Conservation (phyloP, 2,888 invertebrate genomes). For the Lissonota sp. region DNA sequence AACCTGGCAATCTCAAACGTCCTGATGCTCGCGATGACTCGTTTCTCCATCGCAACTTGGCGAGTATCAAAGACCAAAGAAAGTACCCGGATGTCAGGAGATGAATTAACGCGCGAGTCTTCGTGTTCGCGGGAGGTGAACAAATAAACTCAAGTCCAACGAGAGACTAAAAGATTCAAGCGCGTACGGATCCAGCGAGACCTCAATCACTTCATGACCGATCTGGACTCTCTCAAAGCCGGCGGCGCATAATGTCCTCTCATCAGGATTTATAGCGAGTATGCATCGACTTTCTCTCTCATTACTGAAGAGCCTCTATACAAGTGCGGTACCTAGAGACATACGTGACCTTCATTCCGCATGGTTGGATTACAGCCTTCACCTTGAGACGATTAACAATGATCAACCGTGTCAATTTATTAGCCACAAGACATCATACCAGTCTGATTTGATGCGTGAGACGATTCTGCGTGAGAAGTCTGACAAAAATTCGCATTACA, state of each 20-base stretch:
- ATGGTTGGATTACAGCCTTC: slow-evolving; percentile 8
- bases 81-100: slow-evolving; percentile 15
- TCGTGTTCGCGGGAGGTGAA: background rate
- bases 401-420: slow-evolving; percentile 53
- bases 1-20: too few relatives aligned
- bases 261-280: slow-evolving; percentile 59
- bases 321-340: slow-evolving; percentile 1
- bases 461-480: slow-evolving; percentile 32
- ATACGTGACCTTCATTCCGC: slow-evolving; percentile 61
- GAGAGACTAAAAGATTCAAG: slow-evolving; percentile 52
- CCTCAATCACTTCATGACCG: slow-evolving; percentile 34
- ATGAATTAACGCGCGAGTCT: slow-evolving; percentile 37
- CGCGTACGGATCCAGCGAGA: slow-evolving; percentile 35
- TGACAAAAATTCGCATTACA: slow-evolving; percentile 12
- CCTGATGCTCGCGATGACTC: background rate
- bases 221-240: slow-evolving; percentile 24
- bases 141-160: background rate
- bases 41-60: background rate
- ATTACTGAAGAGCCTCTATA: slow-evolving; percentile 9
- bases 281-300: slow-evolving; percentile 3
- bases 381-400: slow-evolving; percentile 4
- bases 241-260: slow-evolving; percentile 32
- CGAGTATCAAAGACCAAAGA: slow-evolving; percentile 18
- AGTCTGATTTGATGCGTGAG: slow-evolving; percentile 31
- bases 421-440: slow-evolving; percentile 42